Evolutionary conservation across 2,113 vertebrate genomes (phyloP).

Genomic region (Ahaetulla prasina): DNA sequence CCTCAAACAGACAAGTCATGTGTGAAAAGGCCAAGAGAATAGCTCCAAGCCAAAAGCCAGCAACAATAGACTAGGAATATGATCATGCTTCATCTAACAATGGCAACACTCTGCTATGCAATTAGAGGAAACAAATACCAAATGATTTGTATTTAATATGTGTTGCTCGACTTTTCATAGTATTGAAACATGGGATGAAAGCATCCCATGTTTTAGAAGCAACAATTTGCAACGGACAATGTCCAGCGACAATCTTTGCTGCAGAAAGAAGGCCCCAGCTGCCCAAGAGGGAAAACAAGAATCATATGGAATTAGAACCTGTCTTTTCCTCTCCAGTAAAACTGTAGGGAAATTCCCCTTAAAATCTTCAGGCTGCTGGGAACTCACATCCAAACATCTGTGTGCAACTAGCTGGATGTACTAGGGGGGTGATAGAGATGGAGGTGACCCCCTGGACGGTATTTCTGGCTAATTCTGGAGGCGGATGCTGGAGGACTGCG

Average conservation of each 20-base stretch:
- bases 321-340: neutral
- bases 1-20: neutral
- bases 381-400: neutral
- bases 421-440: too few species aligned
- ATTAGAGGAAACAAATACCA: neutral
- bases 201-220: too few species aligned
- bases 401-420: neutral
- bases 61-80: neutral
- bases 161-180: neutral
- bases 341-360: neutral
- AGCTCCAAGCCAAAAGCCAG: neutral
- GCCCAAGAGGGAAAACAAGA: neutral
- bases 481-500: too few species aligned
- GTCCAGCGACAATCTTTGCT: too few species aligned
- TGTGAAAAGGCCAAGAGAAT: neutral
- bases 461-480: too few species aligned
- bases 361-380: neutral
- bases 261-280: neutral
- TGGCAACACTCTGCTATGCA: neutral
- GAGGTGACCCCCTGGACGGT: too few species aligned
- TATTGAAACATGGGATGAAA: neutral
- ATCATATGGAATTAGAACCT: neutral
- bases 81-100: neutral
- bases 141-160: neutral
- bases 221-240: too few species aligned